These are phyloP conservation scores for Oxygymnocypris stewartii DNA, from an alignment of 2,113 vertebrate genomes.

Conservation along the genomic window DNA sequence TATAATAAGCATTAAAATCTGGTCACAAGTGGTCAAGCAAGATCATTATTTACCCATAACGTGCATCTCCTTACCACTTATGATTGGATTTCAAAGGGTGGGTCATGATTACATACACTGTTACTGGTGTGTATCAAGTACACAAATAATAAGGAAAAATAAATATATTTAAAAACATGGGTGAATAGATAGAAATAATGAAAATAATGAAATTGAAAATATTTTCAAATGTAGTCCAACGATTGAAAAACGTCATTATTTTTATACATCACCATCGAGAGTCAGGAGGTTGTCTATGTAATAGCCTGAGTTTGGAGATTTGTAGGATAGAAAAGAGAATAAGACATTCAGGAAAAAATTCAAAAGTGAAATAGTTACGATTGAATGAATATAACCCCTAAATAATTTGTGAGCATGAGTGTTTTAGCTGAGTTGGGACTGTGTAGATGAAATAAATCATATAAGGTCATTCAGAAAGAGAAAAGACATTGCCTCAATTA, in stretches of 20 bases:
- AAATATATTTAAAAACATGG: too few species aligned
- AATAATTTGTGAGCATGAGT: neutral
- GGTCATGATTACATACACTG: neutral
- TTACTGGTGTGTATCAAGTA: neutral
- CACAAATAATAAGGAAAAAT: too few species aligned
- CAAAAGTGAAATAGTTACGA: too few species aligned
- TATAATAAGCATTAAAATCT: too few species aligned
- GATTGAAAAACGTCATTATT: neutral
- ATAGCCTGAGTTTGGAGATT: neutral
- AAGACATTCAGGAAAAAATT: neutral
- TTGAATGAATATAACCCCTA: neutral
- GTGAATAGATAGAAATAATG: too few species aligned
- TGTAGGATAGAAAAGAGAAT: neutral
- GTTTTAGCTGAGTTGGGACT: neutral
- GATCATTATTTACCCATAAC: neutral
- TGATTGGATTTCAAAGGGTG: neutral
- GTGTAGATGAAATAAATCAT: neutral
- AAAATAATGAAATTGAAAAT: too few species aligned
- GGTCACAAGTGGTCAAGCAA: too few species aligned
- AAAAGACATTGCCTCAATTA: neutral
- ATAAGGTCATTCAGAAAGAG: neutral
- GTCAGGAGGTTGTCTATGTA: neutral
- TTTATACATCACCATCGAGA: neutral
- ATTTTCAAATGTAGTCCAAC: neutral
- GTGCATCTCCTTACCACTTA: neutral